These are phyloP conservation scores for Platysteira castanea DNA, from an alignment of 2,113 vertebrate genomes.

Conservation along the genomic window DNA sequence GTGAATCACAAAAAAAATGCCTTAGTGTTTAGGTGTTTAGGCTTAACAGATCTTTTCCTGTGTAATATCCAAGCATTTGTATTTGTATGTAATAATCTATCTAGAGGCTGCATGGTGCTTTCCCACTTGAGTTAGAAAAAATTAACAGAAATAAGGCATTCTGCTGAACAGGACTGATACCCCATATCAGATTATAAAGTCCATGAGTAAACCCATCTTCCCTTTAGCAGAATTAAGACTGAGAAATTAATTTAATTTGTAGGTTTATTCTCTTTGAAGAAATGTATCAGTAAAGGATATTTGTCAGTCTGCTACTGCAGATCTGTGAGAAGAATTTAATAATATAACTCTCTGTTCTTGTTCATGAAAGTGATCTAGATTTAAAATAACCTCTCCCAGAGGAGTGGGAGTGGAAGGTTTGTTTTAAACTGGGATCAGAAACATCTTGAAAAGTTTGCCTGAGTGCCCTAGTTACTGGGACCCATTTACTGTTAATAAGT, in stretches of 20 bases:
- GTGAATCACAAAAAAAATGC: not conserved
- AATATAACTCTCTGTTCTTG: not conserved
- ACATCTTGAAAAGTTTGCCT: not conserved
- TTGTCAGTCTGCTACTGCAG: not conserved
- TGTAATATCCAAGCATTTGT: not conserved
- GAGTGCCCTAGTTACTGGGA: not conserved
- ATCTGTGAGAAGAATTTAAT: not conserved
- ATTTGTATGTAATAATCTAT: not conserved
- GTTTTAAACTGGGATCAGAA: conserved; percentile 12
- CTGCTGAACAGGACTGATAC: not conserved
- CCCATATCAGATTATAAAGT: not conserved
- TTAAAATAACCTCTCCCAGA: conserved; percentile 30
- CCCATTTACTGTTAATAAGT: not conserved
- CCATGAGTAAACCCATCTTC: not conserved
- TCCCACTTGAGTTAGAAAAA: not conserved
- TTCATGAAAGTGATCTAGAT: conserved; percentile 16
- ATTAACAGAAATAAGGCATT: not conserved
- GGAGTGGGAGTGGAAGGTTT: not conserved
- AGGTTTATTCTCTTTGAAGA: not conserved
- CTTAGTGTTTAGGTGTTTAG: not conserved
- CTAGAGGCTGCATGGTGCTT: not conserved
- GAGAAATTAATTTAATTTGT: not conserved
- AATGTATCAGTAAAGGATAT: not conserved
- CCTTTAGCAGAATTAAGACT: not conserved
- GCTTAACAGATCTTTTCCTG: not conserved